Conservation (phyloP, 2,113 vertebrate genomes). For the Heptranchias perlo region DNA sequence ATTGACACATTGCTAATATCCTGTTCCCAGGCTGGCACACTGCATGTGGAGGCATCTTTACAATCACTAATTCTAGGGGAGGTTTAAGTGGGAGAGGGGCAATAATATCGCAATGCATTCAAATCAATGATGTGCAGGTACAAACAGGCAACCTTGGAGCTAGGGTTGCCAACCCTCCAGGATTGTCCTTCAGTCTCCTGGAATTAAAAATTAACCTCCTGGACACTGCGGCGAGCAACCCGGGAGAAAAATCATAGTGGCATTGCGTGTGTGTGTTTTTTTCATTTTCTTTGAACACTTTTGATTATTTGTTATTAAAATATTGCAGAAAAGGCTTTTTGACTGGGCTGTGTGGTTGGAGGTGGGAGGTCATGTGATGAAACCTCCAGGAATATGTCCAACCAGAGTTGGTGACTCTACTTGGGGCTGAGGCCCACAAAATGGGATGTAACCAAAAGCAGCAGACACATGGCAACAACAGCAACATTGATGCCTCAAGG, state of each 20-base stretch:
- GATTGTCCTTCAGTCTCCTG: background rate
- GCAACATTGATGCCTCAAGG: background rate
- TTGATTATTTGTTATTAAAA: too few species aligned
- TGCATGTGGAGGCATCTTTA: background rate
- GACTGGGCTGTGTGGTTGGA: too few species aligned
- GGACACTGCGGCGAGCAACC: background rate
- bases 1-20: background rate
- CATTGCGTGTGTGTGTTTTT: too few species aligned
- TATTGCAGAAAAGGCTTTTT: too few species aligned
- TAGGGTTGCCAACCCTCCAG: background rate
- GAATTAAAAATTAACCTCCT: background rate
- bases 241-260: too few species aligned
- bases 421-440: too few species aligned
- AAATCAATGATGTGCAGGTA: background rate
- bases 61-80: background rate
- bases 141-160: background rate
- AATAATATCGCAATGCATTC: background rate
- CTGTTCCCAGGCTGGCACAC: background rate
- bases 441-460: too few species aligned
- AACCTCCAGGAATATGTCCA: too few species aligned
- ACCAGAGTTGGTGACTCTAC: too few species aligned
- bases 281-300: too few species aligned
- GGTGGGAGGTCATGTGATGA: too few species aligned
- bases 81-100: background rate
- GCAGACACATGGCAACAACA: background rate